Evolutionary conservation across 2,113 vertebrate genomes (phyloP).

Genomic region (Emydura subglobosa): DNA sequence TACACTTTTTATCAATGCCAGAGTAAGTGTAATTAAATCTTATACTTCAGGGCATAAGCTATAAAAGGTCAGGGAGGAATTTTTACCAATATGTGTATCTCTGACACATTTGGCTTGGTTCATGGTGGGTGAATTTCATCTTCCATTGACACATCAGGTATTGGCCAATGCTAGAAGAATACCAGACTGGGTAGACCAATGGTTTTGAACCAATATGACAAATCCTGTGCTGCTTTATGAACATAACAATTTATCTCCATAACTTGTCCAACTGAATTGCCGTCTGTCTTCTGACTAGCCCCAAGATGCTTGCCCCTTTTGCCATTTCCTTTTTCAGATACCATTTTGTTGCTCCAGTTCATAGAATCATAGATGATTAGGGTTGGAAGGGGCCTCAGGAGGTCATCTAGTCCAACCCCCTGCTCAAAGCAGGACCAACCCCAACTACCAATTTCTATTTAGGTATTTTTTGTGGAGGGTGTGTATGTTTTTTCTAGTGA

Average conservation of each 20-base stretch:
- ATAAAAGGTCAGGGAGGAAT: neutral
- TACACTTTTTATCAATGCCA: neutral
- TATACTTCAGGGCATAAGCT: neutral
- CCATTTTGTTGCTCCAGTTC: neutral
- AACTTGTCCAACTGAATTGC: neutral
- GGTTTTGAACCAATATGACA: neutral
- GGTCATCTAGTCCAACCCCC: too few species aligned
- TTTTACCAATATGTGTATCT: neutral
- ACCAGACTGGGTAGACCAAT: neutral
- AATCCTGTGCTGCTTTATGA: neutral
- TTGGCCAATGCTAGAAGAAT: neutral
- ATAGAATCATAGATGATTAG: too few species aligned
- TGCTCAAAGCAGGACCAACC: too few species aligned
- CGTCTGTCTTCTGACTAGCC: neutral
- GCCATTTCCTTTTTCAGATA: neutral
- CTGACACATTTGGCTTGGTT: neutral
- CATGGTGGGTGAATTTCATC: neutral
- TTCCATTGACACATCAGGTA: neutral
- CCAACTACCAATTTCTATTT: neutral
- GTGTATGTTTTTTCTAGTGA: neutral
- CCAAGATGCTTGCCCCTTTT: neutral
- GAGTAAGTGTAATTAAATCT: neutral
- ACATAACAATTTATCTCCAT: neutral
- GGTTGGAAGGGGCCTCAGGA: too few species aligned
- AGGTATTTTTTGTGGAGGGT: neutral